Conservation (phyloP, 1,140 invertebrate genomes). For the Microplitis demolitor region DNA sequence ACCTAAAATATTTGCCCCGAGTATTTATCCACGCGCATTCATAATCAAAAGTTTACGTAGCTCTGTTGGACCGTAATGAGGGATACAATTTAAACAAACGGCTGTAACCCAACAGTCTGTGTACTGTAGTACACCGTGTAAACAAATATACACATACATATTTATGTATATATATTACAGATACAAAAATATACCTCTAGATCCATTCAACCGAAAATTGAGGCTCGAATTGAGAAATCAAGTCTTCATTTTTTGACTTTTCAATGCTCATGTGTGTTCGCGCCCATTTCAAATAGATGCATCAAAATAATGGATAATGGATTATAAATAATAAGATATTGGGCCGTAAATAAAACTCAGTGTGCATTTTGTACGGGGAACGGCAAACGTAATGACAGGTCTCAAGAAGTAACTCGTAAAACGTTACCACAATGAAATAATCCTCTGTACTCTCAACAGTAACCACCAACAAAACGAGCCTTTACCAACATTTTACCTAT, state of each 20-base stretch:
- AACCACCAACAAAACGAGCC: too few relatives aligned
- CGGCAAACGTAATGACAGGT: conserved; percentile 55
- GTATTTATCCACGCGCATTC: conserved; percentile 14
- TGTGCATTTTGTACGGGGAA: conserved; percentile 16
- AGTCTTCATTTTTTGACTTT: too few relatives aligned
- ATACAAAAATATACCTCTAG: too few relatives aligned
- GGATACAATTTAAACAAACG: too few relatives aligned
- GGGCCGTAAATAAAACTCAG: conserved; percentile 53
- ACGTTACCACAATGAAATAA: conserved; percentile 56
- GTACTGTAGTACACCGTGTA: too few relatives aligned
- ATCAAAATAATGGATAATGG: conserved; percentile 51
- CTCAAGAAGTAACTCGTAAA: conserved; percentile 56
- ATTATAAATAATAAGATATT: conserved; percentile 58
- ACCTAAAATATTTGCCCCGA: conserved; percentile 24
- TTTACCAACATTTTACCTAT: not conserved
- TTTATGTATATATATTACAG: too few relatives aligned
- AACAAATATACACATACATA: too few relatives aligned
- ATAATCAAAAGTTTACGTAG: not conserved
- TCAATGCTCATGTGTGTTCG: too few relatives aligned
- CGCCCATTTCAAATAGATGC: conserved; percentile 48
- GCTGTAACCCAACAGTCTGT: too few relatives aligned
- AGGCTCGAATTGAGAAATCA: too few relatives aligned
- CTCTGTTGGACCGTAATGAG: too few relatives aligned
- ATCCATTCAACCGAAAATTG: too few relatives aligned
- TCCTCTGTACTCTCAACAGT: conserved; percentile 18